Evolutionary conservation across 2,113 vertebrate species (phyloP), one percentile per base, ranked within the genome.

Genomic region (Nothocercus julius): DNA sequence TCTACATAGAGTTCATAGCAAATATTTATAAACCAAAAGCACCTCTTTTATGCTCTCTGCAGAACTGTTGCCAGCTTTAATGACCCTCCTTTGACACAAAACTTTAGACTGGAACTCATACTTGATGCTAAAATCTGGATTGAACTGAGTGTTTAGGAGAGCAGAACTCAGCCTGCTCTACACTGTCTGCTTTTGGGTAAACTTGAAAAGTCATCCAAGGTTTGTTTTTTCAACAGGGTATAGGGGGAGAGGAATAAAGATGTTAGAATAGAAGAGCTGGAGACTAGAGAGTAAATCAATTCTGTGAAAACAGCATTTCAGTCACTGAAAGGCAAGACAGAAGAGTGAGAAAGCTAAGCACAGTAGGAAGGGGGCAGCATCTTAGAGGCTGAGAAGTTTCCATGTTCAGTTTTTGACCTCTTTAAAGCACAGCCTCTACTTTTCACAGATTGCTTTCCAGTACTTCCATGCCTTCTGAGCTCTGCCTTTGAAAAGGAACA

Each of bases 291-390:
- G 45, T 9, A 4, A 59, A 63, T 28, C 24, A 8, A 4, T 32
- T 34, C 58, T 6, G 4, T 6, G 38, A 68, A 68, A 44, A 2
- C n/a, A 68, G 32, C 16, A 3, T 1, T 56, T 22, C 53, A 66
- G n/a, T 14, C 12, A 3, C 42, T 68, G 0, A 0, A 61, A 44
- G 7, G 13, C 25, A 34, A 25, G 49, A 22, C 17, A 63, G 63
- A 38, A 82, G 9, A 34, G 11, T 36, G n/a, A 62, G 34, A 20
- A 62, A 22, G 38, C 19, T 64, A 3, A 1, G 25, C 44, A 4
- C 0, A 2, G 20, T 0, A 34, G 5, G 2, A 14, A 2, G 6
- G n/a, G 56, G 8, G 34, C 9, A 73, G 38, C 58, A n/a, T 13
- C 54, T 61, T 53, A 40, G 54, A 74, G 32, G 13, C 22, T 51